These are phyloP conservation scores for Cyphomyrus discorhynchus DNA, from an alignment of 2,113 vertebrate genomes.

Conservation along the genomic window DNA sequence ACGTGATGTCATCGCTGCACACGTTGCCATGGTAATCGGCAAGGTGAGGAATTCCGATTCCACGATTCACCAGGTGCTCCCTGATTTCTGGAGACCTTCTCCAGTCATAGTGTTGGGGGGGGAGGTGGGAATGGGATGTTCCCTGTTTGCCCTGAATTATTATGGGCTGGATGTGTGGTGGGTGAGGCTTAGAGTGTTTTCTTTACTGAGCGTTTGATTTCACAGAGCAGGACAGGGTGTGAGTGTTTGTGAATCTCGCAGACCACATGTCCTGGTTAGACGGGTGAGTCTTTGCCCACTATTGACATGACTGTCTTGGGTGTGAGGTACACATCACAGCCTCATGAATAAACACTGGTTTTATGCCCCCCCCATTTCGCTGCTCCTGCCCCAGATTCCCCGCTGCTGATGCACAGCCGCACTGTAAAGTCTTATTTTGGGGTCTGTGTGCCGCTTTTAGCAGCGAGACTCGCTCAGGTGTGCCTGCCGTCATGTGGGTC, in stretches of 20 bases:
- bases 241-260: not conserved
- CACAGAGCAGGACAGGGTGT: not conserved
- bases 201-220: not conserved
- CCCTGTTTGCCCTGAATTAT: not conserved
- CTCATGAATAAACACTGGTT: not conserved
- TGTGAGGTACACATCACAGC: not conserved
- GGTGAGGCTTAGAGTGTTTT: not conserved
- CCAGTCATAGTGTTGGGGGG: not conserved
- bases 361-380: not conserved
- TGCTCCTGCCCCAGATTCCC: not conserved
- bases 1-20: not conserved
- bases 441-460: not conserved
- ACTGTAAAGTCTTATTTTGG: not conserved
- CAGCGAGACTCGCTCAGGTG: not conserved
- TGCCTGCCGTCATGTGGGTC: not conserved
- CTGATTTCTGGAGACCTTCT: not conserved
- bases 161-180: not conserved
- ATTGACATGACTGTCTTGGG: not conserved
- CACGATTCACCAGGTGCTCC: not conserved
- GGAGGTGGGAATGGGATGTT: not conserved
- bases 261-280: not conserved
- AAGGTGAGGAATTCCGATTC: not conserved
- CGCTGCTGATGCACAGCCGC: not conserved
- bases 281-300: not conserved
- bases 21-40: not conserved